phyloP scores from a whole-genome alignment of 2,888 invertebrate genomes.

The Cephus sareptanus region DNA sequence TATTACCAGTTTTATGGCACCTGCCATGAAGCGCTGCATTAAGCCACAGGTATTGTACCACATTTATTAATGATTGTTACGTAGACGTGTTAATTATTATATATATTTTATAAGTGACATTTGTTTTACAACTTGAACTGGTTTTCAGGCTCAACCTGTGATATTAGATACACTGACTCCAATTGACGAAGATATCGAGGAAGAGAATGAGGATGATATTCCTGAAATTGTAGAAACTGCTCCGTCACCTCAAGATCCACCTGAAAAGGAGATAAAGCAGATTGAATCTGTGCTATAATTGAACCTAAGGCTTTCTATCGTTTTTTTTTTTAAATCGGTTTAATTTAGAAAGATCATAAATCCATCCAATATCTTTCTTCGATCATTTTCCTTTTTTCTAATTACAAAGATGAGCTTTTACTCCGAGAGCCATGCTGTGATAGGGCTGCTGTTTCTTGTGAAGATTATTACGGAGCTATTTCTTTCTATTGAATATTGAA shows the following conservation, averaged over 20 bases:
- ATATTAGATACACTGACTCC: constrained; percentile 81
- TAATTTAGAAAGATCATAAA: neutral
- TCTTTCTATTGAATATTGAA: constrained; percentile 40
- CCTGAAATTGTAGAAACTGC: constrained; percentile 85
- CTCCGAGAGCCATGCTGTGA: constrained; percentile 61
- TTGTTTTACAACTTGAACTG: neutral
- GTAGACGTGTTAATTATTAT: neutral
- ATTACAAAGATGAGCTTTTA: constrained; percentile 37
- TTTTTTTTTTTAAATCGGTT: neutral
- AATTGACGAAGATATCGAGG: constrained; percentile 80
- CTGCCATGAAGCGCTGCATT: constrained; percentile 73
- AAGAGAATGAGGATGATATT: constrained; percentile 78
- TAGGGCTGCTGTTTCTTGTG: constrained; percentile 48
- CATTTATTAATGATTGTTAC: neutral
- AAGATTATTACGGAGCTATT: constrained; percentile 39
- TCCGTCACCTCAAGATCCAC: constrained; percentile 67
- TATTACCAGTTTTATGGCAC: constrained; percentile 85
- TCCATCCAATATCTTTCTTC: neutral
- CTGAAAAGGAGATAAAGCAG: constrained; percentile 73
- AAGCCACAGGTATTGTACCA: constrained; percentile 53
- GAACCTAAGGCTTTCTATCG: constrained; percentile 9
- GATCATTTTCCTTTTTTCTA: neutral
- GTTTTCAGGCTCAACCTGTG: constrained; percentile 71
- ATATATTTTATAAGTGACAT: neutral
- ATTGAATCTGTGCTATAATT: constrained; percentile 79